Base-by-base conservation (phyloP, 2,113 vertebrate species). In the Mormyrus iriodes region DNA sequence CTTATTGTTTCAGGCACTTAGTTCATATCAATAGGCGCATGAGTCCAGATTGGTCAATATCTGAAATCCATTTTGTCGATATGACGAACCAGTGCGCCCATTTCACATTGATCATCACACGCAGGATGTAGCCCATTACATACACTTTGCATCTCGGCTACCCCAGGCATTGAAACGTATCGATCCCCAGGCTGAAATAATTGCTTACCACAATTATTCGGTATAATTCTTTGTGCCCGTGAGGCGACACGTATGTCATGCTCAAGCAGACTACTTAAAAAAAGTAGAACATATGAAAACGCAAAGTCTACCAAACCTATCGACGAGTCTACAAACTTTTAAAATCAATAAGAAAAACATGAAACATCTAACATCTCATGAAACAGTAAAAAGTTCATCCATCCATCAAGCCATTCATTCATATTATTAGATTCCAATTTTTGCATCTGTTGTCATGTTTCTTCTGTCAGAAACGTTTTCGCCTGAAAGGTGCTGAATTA, bases 31-130 rank as follows among this genome's bases (percentile, higher is more conserved):
- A 79, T 79, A 79, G 73, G 31, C 35, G 19, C n/a, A 79, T 2
- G 35, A 79, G 35, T 42, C 73, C 35, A 79, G 73, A 27, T 17
- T 35, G 31, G 4, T 42, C 73, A 79, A 42, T 79, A 79, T 79
- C 73, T 79, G 73, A 79, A 79, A 79, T 79, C 73, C 35, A 79
- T 79, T 19, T 79, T 79, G 73, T 79, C 73, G 39, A 79, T 79
- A 19, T 79, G 73, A 79, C 13, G 15, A 79, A 15, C 73, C 17
- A 19, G 17, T 24, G n/a, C 10, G 2, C 4, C 15, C 12, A 39
- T 42, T 79, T 79, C 13, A 19, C 31, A 79, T 79, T 79, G 73
- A 79, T 79, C 73, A 79, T 0, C 73, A 42, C 12, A 4, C 1
- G 1, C 73, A 79, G 73, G 31, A 79, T 79, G 73, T 6, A 39